Conservation (phyloP, 2,797 vertebrate genomes). For the Galaxias olidus region DNA sequence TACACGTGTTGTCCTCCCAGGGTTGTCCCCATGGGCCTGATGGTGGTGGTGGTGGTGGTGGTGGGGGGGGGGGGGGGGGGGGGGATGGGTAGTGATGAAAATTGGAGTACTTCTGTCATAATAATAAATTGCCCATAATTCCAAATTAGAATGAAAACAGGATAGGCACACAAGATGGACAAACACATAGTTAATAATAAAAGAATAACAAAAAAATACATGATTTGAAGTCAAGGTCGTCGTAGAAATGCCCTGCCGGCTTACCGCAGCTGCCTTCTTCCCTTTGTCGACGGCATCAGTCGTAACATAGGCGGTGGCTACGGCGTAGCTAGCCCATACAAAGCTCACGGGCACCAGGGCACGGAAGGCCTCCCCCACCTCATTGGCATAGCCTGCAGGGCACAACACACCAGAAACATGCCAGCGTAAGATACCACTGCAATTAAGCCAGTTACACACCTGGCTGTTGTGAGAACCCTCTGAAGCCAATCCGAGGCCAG, state of each 20-base stretch:
- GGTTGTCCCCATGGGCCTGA: conserved; percentile 73
- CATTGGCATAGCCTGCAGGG: conserved; percentile 90
- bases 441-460: conserved; percentile 26
- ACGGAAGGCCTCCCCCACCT: conserved; percentile 94
- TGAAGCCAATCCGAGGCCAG: conserved; percentile 9
- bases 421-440: conserved; percentile 22
- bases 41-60: too few species aligned
- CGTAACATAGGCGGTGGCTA: conserved; percentile 87
- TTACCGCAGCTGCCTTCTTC: conserved; percentile 84
- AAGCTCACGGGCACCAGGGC: conserved; percentile 82
- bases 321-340: conserved; percentile 90
- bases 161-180: too few species aligned
- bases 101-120: too few species aligned
- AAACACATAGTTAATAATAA: too few species aligned
- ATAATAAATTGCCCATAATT: too few species aligned
- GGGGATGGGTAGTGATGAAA: too few species aligned
- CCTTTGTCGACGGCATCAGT: conserved; percentile 94
- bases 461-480: conserved; percentile 16
- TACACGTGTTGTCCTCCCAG: conserved; percentile 69
- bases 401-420: conserved; percentile 12
- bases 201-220: too few species aligned
- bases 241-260: conserved; percentile 30
- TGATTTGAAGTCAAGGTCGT: too few species aligned
- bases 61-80: too few species aligned
- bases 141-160: too few species aligned